A percentile compares a stretch with the other conserved stretches of the same genome.
These are phyloP conservation scores for Cotesia vestalis DNA, from an alignment of 1,140 invertebrate genomes.

Conservation along the genomic window DNA sequence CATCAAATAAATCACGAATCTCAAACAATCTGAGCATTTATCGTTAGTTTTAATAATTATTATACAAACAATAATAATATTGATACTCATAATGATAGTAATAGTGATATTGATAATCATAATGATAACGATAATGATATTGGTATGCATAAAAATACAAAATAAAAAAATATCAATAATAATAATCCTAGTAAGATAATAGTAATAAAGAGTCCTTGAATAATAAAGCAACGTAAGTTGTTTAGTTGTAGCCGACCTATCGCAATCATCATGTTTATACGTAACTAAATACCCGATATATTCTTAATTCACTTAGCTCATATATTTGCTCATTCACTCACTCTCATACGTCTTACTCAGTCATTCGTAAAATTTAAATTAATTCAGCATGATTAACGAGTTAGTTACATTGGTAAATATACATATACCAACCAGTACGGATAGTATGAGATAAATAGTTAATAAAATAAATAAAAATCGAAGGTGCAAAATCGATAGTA, in stretches of 20 bases:
- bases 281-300: constrained; percentile 5
- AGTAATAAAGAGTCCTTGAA: constrained; percentile 1
- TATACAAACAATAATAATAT: background rate
- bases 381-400: constrained; percentile 23
- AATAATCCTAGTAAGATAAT: too few relatives aligned
- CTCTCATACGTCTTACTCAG: background rate
- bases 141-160: too few relatives aligned
- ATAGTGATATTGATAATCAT: too few relatives aligned
- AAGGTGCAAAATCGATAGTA: constrained; percentile 25
- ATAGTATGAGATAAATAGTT: constrained; percentile 9
- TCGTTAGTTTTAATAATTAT: too few relatives aligned
- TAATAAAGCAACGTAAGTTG: background rate
- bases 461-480: constrained; percentile 14
- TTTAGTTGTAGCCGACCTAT: constrained; percentile 17
- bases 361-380: constrained; percentile 5
- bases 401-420: background rate
- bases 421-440: background rate
- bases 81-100: too few relatives aligned
- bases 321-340: background rate
- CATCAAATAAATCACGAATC: too few relatives aligned
- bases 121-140: too few relatives aligned
- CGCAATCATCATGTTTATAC: constrained; percentile 7
- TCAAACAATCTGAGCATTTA: too few relatives aligned
- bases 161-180: too few relatives aligned
- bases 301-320: background rate